These are phyloP conservation scores for Plusia festucae DNA, from an alignment of 2,888 invertebrate species.

Conservation along the genomic window DNA sequence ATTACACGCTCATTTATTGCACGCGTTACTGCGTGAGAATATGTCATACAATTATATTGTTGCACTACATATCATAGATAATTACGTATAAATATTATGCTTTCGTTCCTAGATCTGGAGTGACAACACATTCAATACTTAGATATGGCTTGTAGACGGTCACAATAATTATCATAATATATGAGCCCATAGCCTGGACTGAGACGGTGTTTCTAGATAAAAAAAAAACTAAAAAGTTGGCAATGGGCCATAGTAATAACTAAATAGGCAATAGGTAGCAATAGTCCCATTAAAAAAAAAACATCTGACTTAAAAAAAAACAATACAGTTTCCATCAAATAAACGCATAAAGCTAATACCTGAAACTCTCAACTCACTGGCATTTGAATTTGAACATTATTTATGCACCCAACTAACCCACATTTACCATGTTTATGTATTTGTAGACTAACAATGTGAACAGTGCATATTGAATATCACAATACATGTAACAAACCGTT, in stretches of 20 bases:
- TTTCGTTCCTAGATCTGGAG: constrained; percentile 39
- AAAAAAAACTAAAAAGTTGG: too few species aligned
- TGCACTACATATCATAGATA: constrained; percentile 51
- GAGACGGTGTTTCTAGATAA: too few species aligned
- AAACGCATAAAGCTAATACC: background rate
- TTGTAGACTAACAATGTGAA: constrained; percentile 20
- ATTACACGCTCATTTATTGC: constrained; percentile 55
- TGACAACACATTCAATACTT: constrained; percentile 1
- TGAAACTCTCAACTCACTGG: background rate
- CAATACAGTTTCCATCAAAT: too few species aligned
- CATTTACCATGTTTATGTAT: constrained; percentile 23
- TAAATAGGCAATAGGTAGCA: too few species aligned
- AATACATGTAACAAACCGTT: constrained; percentile 33
- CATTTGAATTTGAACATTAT: constrained; percentile 11
- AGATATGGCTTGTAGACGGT: constrained; percentile 11
- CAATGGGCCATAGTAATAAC: too few species aligned
- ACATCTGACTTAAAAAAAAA: too few species aligned
- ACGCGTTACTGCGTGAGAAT: constrained; percentile 57
- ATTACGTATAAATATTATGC: constrained; percentile 48
- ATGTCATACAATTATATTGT: constrained; percentile 54
- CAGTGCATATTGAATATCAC: constrained; percentile 23
- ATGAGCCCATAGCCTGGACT: too few species aligned
- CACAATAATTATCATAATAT: too few species aligned
- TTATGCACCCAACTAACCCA: constrained; percentile 16
- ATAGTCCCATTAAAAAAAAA: too few species aligned